phyloP scores from a whole-genome alignment of 2,113 vertebrate species.

The Anarrhichthys ocellatus region DNA sequence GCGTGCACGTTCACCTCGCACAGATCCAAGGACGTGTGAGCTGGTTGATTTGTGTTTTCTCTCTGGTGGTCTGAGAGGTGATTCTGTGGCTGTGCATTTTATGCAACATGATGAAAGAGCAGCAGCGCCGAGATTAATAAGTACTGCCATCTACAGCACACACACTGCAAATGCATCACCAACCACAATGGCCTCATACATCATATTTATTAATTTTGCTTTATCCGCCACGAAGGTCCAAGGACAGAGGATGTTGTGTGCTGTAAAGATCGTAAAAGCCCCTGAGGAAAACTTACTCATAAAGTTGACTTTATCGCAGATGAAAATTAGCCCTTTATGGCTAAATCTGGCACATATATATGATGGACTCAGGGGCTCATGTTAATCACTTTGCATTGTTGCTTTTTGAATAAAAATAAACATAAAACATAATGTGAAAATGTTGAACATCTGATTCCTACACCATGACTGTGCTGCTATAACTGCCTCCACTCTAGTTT shows the following conservation, averaged over 20 bases:
- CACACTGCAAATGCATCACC: conserved; percentile 2
- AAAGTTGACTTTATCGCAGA: no score
- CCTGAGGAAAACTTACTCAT: background rate
- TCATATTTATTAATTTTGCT: no score
- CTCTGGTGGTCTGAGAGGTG: background rate
- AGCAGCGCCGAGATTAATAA: background rate
- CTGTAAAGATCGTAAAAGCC: background rate
- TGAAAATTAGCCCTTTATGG: no score
- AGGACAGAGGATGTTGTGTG: background rate
- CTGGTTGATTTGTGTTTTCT: background rate
- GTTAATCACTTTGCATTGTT: no score
- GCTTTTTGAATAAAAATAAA: no score
- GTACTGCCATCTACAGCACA: conserved; percentile 54
- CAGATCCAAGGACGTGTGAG: background rate
- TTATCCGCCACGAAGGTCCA: background rate
- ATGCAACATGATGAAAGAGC: background rate
- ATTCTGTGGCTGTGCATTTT: background rate
- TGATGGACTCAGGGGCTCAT: background rate
- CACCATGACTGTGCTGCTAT: no score
- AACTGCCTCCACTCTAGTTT: no score
- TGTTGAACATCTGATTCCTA: no score
- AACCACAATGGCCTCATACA: background rate
- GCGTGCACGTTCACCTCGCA: background rate
- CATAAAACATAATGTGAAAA: no score
- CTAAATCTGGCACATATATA: no score